Conservation (phyloP, 2,113 vertebrate genomes). For the Myiozetetes cayanensis region DNA sequence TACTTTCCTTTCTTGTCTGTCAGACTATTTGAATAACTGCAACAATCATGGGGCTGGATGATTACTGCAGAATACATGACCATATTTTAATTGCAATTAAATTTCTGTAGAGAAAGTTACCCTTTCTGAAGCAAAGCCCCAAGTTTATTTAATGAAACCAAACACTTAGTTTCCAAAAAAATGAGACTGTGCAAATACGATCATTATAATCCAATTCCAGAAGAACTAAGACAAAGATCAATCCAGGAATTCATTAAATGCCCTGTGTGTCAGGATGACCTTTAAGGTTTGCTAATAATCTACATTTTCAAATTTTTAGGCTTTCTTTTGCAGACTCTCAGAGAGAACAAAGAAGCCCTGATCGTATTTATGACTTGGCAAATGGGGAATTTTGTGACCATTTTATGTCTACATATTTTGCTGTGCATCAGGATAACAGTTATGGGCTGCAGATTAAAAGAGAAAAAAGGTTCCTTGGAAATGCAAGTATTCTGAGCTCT, state of each 20-base stretch:
- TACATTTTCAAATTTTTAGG: constrained; percentile 19
- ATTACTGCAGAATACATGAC: background rate
- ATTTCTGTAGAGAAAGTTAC: background rate
- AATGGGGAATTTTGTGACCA: background rate
- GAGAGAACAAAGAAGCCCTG: background rate
- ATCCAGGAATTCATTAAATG: constrained; percentile 25
- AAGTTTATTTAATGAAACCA: background rate
- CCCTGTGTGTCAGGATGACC: constrained; percentile 27
- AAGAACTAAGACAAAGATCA: constrained; percentile 31
- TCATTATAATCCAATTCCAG: constrained; percentile 18
- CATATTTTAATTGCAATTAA: background rate
- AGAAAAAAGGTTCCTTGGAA: background rate
- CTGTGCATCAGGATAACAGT: background rate
- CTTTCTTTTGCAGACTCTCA: background rate
- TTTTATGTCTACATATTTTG: background rate
- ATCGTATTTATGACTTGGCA: background rate
- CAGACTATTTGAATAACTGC: background rate
- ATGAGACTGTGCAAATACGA: background rate
- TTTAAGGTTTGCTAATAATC: constrained; percentile 27
- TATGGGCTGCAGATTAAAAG: background rate
- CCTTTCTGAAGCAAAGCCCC: background rate
- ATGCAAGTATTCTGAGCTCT: background rate
- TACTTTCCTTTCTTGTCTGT: background rate
- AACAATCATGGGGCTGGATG: background rate
- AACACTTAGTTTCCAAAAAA: background rate